These are phyloP conservation scores for Blastobasis lacticolella DNA, from an alignment of 2,888 invertebrate species.

Conservation along the genomic window DNA sequence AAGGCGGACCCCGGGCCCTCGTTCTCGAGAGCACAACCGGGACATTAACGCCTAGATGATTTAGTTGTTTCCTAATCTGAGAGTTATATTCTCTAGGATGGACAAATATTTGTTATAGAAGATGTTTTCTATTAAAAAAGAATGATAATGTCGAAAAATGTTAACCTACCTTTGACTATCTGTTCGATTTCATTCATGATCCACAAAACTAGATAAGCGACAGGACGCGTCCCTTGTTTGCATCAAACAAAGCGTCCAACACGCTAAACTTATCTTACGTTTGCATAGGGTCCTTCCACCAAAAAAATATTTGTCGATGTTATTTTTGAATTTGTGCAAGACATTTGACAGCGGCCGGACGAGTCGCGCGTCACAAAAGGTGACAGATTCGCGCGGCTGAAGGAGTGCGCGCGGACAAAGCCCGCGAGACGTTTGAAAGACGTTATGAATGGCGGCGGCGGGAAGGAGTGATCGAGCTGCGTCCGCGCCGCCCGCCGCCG, in stretches of 20 bases:
- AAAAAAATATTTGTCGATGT: slow-evolving; percentile 62
- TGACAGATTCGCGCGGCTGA: slow-evolving; percentile 54
- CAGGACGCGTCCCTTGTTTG: slow-evolving; percentile 65
- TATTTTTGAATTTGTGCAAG: slow-evolving; percentile 74
- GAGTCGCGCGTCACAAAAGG: slow-evolving; percentile 55
- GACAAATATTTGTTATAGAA: slow-evolving; percentile 5
- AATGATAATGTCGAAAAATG: slow-evolving; percentile 10
- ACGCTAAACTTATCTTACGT: slow-evolving; percentile 63
- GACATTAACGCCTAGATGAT: no score
- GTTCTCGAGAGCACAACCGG: no score
- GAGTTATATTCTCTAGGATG: not conserved
- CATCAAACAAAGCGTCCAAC: slow-evolving; percentile 61
- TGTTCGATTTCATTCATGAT: slow-evolving; percentile 43
- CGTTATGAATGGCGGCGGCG: slow-evolving; percentile 61
- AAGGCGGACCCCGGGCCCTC: no score
- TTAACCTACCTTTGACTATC: slow-evolving; percentile 24
- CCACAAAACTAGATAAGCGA: slow-evolving; percentile 54
- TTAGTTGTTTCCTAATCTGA: no score
- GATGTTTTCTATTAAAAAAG: slow-evolving; percentile 8
- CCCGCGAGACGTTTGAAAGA: slow-evolving; percentile 58
- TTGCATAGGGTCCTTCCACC: slow-evolving; percentile 49
- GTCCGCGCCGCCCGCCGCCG: slow-evolving; percentile 29
- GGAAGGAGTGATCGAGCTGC: slow-evolving; percentile 68
- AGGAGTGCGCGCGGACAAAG: slow-evolving; percentile 52
- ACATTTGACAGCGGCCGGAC: slow-evolving; percentile 66